phyloP scores from a whole-genome alignment of 2,888 invertebrate species.

The Tenthredo scrophulariae region DNA sequence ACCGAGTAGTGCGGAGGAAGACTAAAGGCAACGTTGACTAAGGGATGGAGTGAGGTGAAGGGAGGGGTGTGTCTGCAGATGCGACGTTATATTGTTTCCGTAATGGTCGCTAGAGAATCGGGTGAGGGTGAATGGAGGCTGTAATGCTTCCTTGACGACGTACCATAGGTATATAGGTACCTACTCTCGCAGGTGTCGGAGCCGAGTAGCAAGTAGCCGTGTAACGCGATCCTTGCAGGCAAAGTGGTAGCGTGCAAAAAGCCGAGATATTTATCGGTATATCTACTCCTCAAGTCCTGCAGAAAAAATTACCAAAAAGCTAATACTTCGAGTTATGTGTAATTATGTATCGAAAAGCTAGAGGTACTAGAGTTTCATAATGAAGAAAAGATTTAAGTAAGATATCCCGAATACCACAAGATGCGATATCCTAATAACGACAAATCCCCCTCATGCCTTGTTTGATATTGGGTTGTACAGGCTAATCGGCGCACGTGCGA shows the following conservation, averaged over 20 bases:
- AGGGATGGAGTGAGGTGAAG: neutral
- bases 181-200: constrained; percentile 58
- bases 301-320: neutral
- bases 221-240: neutral
- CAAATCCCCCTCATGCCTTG: neutral
- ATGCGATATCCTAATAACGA: neutral
- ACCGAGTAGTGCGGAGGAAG: neutral
- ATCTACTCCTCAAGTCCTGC: neutral
- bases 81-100: constrained; percentile 59
- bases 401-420: neutral
- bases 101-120: constrained; percentile 55
- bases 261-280: neutral
- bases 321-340: neutral
- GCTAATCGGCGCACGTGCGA: neutral
- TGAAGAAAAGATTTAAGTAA: neutral
- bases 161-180: constrained; percentile 10
- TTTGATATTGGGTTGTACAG: neutral
- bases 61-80: constrained; percentile 40
- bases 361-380: neutral
- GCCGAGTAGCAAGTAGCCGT: neutral
- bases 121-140: constrained; percentile 48
- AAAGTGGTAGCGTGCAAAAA: constrained; percentile 7
- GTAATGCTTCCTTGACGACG: constrained; percentile 60
- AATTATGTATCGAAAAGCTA: neutral
- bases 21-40: neutral